Evolutionary conservation across 2,113 vertebrate species (phyloP).

Genomic region (Crocuta crocuta): DNA sequence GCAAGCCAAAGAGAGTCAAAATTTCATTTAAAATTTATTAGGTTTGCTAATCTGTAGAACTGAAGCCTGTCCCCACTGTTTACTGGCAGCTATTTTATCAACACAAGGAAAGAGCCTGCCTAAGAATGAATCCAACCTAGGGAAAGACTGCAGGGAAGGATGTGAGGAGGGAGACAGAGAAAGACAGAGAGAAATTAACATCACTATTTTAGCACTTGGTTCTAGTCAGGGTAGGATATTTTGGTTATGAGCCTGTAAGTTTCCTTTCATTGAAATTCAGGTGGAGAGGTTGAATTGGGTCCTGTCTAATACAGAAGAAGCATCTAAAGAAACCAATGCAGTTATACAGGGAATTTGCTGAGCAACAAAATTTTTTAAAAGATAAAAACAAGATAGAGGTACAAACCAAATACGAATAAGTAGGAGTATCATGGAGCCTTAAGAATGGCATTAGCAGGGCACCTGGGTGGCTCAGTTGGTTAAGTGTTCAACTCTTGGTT

Average conservation of each 20-base stretch:
- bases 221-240: background rate
- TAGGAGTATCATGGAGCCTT: background rate
- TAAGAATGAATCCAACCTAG: background rate
- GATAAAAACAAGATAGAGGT: background rate
- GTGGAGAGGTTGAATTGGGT: background rate
- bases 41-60: background rate
- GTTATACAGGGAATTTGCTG: background rate
- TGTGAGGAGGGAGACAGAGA: background rate
- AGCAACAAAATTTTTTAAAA: slow-evolving; percentile 11
- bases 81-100: background rate
- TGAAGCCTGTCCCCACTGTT: background rate
- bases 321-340: background rate
- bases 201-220: slow-evolving; percentile 20
- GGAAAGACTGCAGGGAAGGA: background rate
- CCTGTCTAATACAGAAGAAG: background rate
- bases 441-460: background rate
- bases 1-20: background rate
- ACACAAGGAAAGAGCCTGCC: background rate
- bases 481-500: no score
- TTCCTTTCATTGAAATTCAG: background rate
- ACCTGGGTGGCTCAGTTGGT: no score
- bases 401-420: slow-evolving; percentile 22
- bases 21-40: background rate
- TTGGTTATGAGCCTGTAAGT: background rate
- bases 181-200: background rate